Percentiles rank a stretch among this genome's conserved stretches.
Evolutionary conservation across 2,113 vertebrate genomes (phyloP).

Genomic region (Spermophilus dauricus): DNA sequence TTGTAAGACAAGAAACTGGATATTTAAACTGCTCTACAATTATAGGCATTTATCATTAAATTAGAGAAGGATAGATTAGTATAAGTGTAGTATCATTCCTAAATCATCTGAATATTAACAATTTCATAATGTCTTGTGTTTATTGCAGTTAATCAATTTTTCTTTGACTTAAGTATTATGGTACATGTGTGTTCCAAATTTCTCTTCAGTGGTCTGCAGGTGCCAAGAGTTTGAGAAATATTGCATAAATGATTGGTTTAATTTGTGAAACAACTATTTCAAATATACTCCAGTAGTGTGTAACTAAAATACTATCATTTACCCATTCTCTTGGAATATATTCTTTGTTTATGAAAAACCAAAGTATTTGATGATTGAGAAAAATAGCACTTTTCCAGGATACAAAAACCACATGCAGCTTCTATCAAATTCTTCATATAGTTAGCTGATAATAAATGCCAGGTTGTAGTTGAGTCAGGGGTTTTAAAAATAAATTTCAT

Average conservation of each 20-base stretch:
- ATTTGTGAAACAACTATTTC: not conserved
- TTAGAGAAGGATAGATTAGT: not conserved
- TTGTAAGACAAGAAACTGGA: not conserved
- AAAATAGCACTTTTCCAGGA: not conserved
- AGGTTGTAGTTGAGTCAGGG: not conserved
- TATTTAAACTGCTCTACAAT: not conserved
- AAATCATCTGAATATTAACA: not conserved
- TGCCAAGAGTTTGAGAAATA: not conserved
- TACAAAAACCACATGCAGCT: not conserved
- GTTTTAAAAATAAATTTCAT: not conserved
- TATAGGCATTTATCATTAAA: not conserved
- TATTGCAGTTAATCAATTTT: not conserved
- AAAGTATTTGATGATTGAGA: not conserved
- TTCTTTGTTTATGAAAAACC: not conserved
- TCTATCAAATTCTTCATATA: not conserved
- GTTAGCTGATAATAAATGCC: not conserved
- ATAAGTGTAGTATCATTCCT: not conserved
- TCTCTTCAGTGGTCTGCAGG: not conserved
- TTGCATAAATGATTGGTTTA: not conserved
- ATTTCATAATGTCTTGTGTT: not conserved
- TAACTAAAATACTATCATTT: not conserved
- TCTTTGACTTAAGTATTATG: not conserved
- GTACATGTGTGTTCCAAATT: not conserved
- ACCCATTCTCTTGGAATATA: not conserved
- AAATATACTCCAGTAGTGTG: not conserved